Evolutionary conservation across 2,888 invertebrate species (phyloP), one percentile per base, ranked within the genome.

Genomic region (Alentia gelatinosa): DNA sequence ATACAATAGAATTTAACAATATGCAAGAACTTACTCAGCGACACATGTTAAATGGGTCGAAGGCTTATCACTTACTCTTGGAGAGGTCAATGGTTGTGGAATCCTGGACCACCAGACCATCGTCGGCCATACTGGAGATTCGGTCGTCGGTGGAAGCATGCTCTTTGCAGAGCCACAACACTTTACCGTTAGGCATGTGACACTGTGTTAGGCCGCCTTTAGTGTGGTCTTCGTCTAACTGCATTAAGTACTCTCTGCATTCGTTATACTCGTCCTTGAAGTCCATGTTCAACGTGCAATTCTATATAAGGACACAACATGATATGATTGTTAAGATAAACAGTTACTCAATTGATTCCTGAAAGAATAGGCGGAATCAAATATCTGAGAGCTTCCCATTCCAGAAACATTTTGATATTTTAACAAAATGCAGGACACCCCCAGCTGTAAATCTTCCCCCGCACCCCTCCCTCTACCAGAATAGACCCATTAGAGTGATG

Each of bases 131-230:
- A 39, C 86, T 79, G 0, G 92, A 91, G 15, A 92, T 89, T 9
- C 91, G 90, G 30, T 90, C 83, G 63, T 94, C 91, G 92, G 93
- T 15, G 5, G 30, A 92, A 84, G 94, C 94, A 91, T 95, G 95
- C n/a, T 93, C 92, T 1, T 93, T 91, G 92, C 95, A 95, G 42
- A 95, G 92, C 95, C 95, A 95, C 1, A 95, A 91, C 35, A 93
- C 93, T 91, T 95, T 95, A 0, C 95, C 95, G 91, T 94, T 95
- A 39, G 94, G 93, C 92, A 94, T 92, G 63, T 94, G 93, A 89
- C 95, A 95, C 92, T 50, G 42, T 3, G 47, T 86, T 0, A 86
- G 86, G 3, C 86, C 86, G 7, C 94, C 94, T 89, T 92, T 93
- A 0, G 92, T 90, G 37, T 92, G 92, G 7, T 92, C 88, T 42